Evolutionary conservation across 2,797 vertebrate species (phyloP).

Genomic region (Aotus griseimembra): DNA sequence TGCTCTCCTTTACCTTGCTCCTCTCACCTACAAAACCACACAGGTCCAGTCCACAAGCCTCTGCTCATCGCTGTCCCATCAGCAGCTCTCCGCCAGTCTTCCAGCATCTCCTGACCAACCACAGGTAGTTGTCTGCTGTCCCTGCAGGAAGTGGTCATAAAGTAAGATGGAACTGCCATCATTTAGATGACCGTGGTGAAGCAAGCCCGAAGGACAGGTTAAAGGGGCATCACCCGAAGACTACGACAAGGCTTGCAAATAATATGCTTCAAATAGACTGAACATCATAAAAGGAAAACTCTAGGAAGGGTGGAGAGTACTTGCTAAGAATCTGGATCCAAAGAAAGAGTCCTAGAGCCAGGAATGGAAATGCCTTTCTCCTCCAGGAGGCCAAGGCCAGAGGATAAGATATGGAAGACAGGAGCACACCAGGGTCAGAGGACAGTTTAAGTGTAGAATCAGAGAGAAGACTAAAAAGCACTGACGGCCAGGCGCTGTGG

Average conservation of each 20-base stretch:
- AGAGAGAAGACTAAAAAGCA: background rate
- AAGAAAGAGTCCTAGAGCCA: background rate
- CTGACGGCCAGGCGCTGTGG: fast-evolving
- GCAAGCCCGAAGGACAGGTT: background rate
- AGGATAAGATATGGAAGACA: background rate
- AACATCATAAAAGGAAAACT: background rate
- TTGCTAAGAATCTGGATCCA: background rate
- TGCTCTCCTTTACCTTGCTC: background rate
- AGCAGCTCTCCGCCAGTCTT: background rate
- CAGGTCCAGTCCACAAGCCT: background rate
- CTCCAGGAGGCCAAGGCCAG: background rate
- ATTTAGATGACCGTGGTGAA: background rate
- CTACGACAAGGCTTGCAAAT: background rate
- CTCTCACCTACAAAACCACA: background rate
- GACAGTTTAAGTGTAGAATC: background rate
- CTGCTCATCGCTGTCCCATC: background rate
- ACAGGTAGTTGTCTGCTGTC: background rate
- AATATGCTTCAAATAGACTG: background rate
- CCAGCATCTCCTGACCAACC: background rate
- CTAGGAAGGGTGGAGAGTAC: background rate
- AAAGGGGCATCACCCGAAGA: background rate
- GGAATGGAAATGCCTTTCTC: background rate
- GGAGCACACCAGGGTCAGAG: background rate
- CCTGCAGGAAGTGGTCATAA: background rate
- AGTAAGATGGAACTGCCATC: background rate